phyloP scores from a whole-genome alignment of 2,797 vertebrate genomes.

The Scolopax rusticola region DNA sequence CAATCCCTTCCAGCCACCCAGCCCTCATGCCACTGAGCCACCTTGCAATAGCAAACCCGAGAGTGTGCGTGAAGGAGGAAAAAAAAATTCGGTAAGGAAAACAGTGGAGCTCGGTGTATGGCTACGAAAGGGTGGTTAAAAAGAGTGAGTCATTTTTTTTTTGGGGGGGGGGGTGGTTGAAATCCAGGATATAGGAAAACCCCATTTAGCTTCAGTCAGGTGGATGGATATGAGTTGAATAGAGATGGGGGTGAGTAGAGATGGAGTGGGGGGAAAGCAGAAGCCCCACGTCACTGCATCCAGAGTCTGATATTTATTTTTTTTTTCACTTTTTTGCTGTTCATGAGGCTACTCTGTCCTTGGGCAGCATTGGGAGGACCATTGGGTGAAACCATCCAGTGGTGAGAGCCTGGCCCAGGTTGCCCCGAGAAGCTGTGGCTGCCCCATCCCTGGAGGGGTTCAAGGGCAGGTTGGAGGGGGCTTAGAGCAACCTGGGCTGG shows the following conservation, averaged over 20 bases:
- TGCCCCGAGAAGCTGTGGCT: background rate
- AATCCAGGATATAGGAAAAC: accelerated
- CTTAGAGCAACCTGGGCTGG: background rate
- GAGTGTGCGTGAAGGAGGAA: constrained; percentile 73
- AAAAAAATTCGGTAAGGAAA: constrained; percentile 77
- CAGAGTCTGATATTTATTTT: background rate
- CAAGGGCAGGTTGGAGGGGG: background rate
- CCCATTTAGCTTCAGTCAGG: background rate
- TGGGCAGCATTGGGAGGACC: accelerated
- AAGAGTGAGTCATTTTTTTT: background rate
- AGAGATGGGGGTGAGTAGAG: background rate
- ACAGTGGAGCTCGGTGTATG: constrained; percentile 39
- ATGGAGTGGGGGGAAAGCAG: background rate
- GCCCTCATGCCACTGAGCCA: constrained; percentile 78
- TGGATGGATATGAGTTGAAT: accelerated
- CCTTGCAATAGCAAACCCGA: constrained; percentile 77
- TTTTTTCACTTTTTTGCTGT: background rate
- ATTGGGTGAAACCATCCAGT: background rate
- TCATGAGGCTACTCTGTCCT: background rate
- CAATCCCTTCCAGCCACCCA: constrained; percentile 76
- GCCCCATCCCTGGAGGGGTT: background rate
- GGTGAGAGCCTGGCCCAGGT: background rate
- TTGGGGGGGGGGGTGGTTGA: too few species aligned
- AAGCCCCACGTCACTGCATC: background rate
- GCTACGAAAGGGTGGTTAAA: background rate